phyloP scores from a whole-genome alignment of 2,888 invertebrate species.

The Escarpia spicata region DNA sequence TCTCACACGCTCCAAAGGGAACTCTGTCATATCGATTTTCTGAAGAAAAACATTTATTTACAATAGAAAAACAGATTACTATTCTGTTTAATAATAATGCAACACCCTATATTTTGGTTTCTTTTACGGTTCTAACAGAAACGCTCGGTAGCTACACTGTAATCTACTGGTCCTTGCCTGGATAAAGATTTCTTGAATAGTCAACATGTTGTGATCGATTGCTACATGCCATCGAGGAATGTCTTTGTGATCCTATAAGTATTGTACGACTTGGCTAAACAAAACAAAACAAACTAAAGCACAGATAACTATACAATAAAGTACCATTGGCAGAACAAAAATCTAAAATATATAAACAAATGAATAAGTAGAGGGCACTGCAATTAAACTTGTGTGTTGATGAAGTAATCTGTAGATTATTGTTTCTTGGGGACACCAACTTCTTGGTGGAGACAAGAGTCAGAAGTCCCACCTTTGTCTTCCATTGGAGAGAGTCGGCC shows the following conservation, averaged over 20 bases:
- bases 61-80: neutral
- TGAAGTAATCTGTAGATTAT: neutral
- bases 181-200: too few species aligned
- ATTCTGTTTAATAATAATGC: neutral
- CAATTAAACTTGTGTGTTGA: neutral
- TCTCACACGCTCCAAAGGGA: conserved; percentile 72
- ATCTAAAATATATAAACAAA: neutral
- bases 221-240: neutral
- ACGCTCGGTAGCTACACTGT: neutral
- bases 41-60: conserved; percentile 20
- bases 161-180: too few species aligned
- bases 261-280: neutral
- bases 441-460: neutral
- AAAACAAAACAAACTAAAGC: neutral
- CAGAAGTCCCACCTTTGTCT: neutral
- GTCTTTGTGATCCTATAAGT: neutral
- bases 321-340: too few species aligned
- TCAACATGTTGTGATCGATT: neutral
- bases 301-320: too few species aligned
- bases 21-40: conserved; percentile 51
- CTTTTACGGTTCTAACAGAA: neutral
- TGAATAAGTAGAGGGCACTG: neutral
- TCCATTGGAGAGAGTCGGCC: neutral
- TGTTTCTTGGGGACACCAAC: neutral
- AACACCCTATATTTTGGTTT: neutral